Conservation (phyloP, 2,113 vertebrate genomes). For the Australoheros scitulus region DNA sequence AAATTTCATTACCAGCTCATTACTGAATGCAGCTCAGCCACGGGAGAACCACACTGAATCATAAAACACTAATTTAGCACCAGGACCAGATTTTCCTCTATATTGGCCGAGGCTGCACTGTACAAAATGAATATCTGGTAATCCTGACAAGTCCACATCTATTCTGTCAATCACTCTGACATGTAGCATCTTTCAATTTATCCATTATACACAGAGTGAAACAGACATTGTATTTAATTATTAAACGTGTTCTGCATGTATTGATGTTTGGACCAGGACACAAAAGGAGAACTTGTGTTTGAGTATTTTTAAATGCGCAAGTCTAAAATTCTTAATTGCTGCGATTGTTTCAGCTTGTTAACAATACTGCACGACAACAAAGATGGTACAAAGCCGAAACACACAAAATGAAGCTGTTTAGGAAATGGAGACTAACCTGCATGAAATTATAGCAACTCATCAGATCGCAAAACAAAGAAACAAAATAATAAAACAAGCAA, state of each 20-base stretch:
- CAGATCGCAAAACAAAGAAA: conserved; percentile 2
- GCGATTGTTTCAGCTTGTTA: background rate
- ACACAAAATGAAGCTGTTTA: background rate
- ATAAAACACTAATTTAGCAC: conserved; percentile 79
- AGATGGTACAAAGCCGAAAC: background rate
- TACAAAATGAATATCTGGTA: conserved; percentile 14
- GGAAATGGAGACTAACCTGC: background rate
- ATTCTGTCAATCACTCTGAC: background rate
- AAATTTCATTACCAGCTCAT: conserved; percentile 85
- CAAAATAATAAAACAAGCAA: background rate
- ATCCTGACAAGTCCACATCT: background rate
- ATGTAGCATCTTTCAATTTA: background rate
- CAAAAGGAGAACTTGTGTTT: background rate
- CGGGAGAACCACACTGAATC: conserved; percentile 75
- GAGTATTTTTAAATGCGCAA: background rate
- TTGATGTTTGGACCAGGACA: background rate
- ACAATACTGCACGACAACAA: background rate
- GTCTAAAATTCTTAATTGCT: background rate
- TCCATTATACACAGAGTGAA: background rate
- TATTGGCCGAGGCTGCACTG: conserved; percentile 55
- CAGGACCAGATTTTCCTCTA: conserved; percentile 61
- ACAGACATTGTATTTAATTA: background rate
- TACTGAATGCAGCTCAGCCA: conserved; percentile 74
- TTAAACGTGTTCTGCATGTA: background rate
- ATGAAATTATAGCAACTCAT: conserved; percentile 53